These are phyloP conservation scores for Myocastor coypus DNA, from an alignment of 2,113 vertebrate species.

Conservation along the genomic window DNA sequence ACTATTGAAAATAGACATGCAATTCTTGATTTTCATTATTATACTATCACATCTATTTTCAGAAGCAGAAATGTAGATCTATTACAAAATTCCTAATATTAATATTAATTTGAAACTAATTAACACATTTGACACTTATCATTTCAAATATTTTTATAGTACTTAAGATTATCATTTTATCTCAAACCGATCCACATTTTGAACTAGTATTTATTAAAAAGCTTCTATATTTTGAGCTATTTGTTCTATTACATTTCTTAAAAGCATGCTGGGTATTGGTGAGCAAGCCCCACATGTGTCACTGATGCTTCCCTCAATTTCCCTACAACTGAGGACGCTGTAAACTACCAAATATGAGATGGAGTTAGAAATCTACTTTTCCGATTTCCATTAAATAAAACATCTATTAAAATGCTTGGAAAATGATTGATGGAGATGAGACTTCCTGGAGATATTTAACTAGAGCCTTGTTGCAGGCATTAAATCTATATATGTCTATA, in stretches of 20 bases:
- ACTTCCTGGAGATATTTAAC: neutral
- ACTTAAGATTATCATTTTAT: slow-evolving; percentile 7
- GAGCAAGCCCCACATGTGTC: neutral
- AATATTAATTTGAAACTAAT: neutral
- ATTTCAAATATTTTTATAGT: slow-evolving; percentile 42
- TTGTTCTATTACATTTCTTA: neutral
- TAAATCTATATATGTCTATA: neutral
- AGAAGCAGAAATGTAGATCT: slow-evolving; percentile 13
- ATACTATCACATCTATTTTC: neutral
- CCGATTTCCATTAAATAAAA: slow-evolving; percentile 22
- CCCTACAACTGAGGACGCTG: neutral
- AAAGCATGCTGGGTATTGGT: neutral
- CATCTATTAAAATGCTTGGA: slow-evolving; percentile 16
- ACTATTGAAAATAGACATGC: neutral
- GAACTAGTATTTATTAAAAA: slow-evolving; percentile 49
- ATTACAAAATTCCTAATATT: neutral
- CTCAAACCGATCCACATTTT: slow-evolving; percentile 16
- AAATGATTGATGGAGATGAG: neutral
- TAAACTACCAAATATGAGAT: slow-evolving; percentile 1
- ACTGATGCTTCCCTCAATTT: neutral
- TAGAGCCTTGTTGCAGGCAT: neutral
- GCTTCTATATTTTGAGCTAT: slow-evolving; percentile 10
- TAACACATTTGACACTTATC: neutral
- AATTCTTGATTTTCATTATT: slow-evolving; percentile 40
- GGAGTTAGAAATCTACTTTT: slow-evolving; percentile 42